These are phyloP conservation scores for Riparia riparia DNA, from an alignment of 2,113 vertebrate genomes.

Conservation along the genomic window DNA sequence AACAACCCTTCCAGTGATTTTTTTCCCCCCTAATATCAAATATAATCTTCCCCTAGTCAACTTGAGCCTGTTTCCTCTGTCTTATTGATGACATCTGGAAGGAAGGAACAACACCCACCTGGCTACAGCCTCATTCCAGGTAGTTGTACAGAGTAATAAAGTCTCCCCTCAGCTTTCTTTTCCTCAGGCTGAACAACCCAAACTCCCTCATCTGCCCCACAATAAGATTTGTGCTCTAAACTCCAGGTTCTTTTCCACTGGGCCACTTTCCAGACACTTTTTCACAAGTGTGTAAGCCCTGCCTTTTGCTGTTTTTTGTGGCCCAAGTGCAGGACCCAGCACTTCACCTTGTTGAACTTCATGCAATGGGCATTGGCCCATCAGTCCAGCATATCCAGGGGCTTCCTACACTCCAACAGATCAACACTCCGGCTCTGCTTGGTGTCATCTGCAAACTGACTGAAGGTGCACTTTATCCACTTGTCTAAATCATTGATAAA, in stretches of 20 bases:
- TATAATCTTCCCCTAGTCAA: neutral
- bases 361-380: too few species aligned
- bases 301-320: neutral
- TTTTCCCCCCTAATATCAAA: neutral
- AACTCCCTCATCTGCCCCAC: neutral
- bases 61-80: neutral
- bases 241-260: neutral
- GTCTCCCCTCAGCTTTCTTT: neutral
- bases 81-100: neutral
- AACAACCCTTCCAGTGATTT: neutral
- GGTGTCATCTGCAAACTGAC: neutral
- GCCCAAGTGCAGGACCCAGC: too few species aligned
- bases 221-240: neutral
- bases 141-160: neutral
- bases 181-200: neutral
- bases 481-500: neutral
- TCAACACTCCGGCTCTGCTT: neutral
- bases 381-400: neutral
- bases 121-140: neutral
- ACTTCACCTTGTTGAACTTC: neutral
- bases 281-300: rapidly evolving
- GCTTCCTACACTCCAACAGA: neutral
- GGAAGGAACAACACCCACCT: neutral
- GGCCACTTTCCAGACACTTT: neutral
- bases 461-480: neutral